phyloP scores from a whole-genome alignment of 1,140 invertebrate species.

The Drosophila insularis region DNA sequence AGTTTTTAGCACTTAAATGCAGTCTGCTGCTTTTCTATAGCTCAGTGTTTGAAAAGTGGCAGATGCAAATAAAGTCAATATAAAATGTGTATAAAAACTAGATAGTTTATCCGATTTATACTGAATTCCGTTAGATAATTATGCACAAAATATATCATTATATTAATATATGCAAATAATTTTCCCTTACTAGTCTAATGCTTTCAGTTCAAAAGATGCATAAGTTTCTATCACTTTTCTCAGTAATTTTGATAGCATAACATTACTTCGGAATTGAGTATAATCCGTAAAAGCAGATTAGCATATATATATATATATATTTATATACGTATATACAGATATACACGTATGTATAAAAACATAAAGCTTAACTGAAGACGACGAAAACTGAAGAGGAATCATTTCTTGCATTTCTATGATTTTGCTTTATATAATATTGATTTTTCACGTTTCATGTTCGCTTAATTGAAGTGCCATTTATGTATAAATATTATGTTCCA shows the following conservation, averaged over 20 bases:
- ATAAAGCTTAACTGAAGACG: not conserved
- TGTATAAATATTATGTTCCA: constrained; percentile 58
- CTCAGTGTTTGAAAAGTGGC: constrained; percentile 60
- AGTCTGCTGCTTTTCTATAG: constrained; percentile 54
- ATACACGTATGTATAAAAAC: not conserved
- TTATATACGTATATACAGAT: not conserved
- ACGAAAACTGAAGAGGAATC: not conserved
- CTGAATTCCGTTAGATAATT: constrained; percentile 37
- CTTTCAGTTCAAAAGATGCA: not conserved
- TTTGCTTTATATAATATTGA: constrained; percentile 26
- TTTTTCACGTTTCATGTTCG: constrained; percentile 38
- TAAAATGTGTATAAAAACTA: not conserved
- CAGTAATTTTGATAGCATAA: not conserved
- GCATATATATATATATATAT: not conserved
- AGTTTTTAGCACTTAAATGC: constrained; percentile 36
- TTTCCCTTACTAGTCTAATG: not conserved
- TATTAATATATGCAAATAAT: constrained; percentile 11
- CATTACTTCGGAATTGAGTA: not conserved
- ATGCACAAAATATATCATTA: constrained; percentile 45
- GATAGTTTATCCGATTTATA: not conserved
- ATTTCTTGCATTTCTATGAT: not conserved
- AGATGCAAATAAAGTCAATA: constrained; percentile 51
- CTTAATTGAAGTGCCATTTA: constrained; percentile 49
- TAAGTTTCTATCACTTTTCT: not conserved
- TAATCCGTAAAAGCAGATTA: not conserved